A percentile compares a stretch with the other conserved stretches of the same genome.
phyloP scores from a whole-genome alignment of 1,140 invertebrate genomes.

The Aphidius ervi region DNA sequence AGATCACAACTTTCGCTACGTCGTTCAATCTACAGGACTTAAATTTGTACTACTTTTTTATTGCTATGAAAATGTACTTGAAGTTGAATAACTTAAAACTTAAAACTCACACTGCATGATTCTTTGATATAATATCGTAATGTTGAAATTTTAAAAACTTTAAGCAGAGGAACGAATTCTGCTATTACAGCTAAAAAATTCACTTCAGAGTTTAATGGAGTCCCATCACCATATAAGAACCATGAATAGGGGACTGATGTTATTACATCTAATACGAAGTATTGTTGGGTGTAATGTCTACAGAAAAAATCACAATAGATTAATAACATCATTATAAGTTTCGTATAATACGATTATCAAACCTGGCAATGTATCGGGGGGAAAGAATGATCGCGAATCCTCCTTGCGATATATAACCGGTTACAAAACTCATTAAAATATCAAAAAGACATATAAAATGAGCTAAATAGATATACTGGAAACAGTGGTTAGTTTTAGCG shows the following conservation, averaged over 20 bases:
- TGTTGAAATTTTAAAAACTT: conserved; percentile 32
- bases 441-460: conserved; percentile 33
- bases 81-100: too few species aligned
- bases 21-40: conserved; percentile 23
- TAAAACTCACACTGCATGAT: conserved; percentile 26
- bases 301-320: conserved; percentile 11
- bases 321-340: conserved; percentile 8
- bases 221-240: conserved; percentile 25
- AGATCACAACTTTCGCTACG: conserved; percentile 27
- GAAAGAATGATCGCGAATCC: conserved; percentile 35
- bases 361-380: conserved; percentile 31
- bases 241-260: conserved; percentile 38
- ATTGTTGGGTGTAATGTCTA: conserved; percentile 34
- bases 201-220: conserved; percentile 20
- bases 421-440: conserved; percentile 38
- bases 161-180: conserved; percentile 34
- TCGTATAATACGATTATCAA: background rate
- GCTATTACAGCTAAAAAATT: conserved; percentile 30
- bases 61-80: background rate
- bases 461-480: conserved; percentile 25
- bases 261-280: conserved; percentile 36
- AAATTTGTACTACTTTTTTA: conserved; percentile 7
- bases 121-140: conserved; percentile 30
- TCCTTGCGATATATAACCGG: conserved; percentile 31
- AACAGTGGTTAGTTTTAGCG: conserved; percentile 15